Conservation (phyloP, 2,797 vertebrate species). For the Iguana delicatissima region DNA sequence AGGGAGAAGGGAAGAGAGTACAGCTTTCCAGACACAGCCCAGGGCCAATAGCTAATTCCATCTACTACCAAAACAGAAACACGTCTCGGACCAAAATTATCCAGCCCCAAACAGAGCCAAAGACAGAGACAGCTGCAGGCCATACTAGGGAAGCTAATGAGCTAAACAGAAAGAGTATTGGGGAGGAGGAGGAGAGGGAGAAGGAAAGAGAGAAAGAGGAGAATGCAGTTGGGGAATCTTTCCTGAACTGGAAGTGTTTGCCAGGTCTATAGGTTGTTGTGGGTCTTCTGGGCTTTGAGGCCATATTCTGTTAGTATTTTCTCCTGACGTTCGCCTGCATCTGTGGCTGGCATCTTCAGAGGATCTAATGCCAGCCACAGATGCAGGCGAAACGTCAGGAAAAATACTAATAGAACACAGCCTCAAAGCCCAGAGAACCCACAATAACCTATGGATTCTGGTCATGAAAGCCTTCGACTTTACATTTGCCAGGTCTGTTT, state of each 20-base stretch:
- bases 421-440: no score
- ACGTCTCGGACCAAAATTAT: slow-evolving; percentile 53
- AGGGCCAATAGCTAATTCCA: slow-evolving; percentile 29
- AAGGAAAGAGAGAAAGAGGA: neutral
- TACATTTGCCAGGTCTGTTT: neutral
- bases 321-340: no score
- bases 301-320: no score
- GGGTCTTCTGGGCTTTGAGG: no score
- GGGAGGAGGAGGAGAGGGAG: no score
- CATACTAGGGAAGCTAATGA: neutral
- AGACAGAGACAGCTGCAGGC: slow-evolving; percentile 36
- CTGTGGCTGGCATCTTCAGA: no score
- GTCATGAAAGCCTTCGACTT: no score
- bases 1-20: neutral
- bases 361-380: no score
- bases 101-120: slow-evolving; percentile 64
- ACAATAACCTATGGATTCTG: no score
- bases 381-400: no score
- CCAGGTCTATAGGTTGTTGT: neutral
- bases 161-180: neutral
- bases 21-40: neutral
- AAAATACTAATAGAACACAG: no score
- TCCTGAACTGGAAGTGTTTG: neutral
- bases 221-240: no score
- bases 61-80: slow-evolving; percentile 46